Conservation (phyloP, 1,140 invertebrate species). For the Harlomillsia oculata region DNA sequence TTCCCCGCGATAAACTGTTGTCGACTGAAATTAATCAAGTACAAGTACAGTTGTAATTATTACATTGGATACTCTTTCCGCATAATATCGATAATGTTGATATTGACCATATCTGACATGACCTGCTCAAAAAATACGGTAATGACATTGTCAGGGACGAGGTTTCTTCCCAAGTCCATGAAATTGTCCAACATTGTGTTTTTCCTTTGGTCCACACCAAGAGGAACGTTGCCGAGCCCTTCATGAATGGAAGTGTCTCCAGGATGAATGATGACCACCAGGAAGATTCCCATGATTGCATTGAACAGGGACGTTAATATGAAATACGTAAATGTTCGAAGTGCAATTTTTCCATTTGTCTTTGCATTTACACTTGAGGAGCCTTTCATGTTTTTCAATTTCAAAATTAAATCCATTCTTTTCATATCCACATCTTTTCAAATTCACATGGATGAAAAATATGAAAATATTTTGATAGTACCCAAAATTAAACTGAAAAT, state of each 20-base stretch:
- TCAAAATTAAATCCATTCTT: no score
- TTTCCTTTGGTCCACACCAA: conserved; percentile 41
- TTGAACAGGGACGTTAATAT: conserved; percentile 68
- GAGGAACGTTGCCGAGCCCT: conserved; percentile 39
- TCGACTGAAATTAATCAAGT: no score
- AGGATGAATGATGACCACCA: conserved; percentile 65
- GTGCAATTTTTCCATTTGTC: conserved; percentile 72
- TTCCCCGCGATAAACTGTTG: no score
- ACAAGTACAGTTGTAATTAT: no score
- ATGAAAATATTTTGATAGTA: conserved; percentile 37
- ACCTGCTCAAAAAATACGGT: conserved; percentile 74
- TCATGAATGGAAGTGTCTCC: conserved; percentile 58
- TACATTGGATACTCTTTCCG: no score
- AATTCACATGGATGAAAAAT: neutral
- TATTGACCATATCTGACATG: no score
- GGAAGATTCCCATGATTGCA: conserved; percentile 61
- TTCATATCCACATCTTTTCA: no score
- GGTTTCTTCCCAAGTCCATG: conserved; percentile 74
- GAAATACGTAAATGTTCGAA: conserved; percentile 68
- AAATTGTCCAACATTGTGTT: conserved; percentile 70
- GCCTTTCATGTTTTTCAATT: conserved; percentile 43
- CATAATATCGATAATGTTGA: no score
- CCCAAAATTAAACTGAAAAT: conserved; percentile 75
- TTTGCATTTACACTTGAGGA: conserved; percentile 72
- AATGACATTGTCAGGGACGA: conserved; percentile 79